phyloP scores from a whole-genome alignment of 2,113 vertebrate genomes.

The Vicugna pacos region DNA sequence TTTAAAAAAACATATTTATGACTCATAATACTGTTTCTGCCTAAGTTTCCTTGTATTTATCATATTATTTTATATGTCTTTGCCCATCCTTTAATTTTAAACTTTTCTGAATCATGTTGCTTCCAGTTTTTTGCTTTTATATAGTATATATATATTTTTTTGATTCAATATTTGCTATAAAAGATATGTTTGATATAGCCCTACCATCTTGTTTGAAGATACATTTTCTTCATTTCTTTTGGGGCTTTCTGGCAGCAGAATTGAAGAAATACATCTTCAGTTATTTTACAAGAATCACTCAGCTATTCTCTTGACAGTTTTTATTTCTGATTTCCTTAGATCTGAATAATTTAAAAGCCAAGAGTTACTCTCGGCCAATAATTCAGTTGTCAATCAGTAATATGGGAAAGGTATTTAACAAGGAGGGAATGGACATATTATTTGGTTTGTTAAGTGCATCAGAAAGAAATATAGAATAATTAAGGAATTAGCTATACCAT shows the following conservation, averaged over 20 bases:
- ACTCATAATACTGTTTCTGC: not conserved
- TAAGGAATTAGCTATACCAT: slow-evolving; percentile 44
- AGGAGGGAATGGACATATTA: not conserved
- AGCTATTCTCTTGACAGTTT: slow-evolving; percentile 41
- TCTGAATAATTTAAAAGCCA: slow-evolving; percentile 58
- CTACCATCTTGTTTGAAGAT: not conserved
- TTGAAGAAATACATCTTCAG: slow-evolving; percentile 28
- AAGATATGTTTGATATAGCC: not conserved
- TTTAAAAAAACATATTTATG: not conserved
- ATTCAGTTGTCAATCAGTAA: not conserved
- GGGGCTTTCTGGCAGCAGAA: slow-evolving; percentile 5
- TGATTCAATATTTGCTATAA: slow-evolving; percentile 12
- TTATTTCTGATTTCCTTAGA: slow-evolving; percentile 49
- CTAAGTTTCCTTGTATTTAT: not conserved
- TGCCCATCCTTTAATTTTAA: slow-evolving; percentile 2
- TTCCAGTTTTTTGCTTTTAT: not conserved
- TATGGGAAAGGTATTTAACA: not conserved
- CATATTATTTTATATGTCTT: not conserved
- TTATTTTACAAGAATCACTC: slow-evolving; percentile 16
- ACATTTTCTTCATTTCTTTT: not conserved
- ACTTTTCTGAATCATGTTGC: not conserved
- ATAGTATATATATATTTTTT: not conserved
- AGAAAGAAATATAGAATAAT: slow-evolving; percentile 54
- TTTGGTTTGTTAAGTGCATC: not conserved
- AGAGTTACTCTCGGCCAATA: not conserved